Conservation (phyloP, 2,797 vertebrate genomes). For the Geotrypetes seraphini region DNA sequence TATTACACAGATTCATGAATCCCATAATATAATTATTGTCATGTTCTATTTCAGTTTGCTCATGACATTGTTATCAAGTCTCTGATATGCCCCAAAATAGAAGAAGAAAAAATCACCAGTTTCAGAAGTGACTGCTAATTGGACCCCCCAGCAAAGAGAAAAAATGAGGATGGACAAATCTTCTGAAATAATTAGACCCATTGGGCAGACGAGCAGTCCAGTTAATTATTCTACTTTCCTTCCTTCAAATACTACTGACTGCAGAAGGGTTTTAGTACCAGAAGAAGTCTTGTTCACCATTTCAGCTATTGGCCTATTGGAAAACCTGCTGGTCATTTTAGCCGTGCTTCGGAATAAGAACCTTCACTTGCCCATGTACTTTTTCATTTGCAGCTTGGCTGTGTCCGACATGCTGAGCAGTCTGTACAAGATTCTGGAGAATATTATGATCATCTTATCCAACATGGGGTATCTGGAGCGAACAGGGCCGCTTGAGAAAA, state of each 20-base stretch:
- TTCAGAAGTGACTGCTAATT: too few relatives aligned
- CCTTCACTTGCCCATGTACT: constrained; percentile 88
- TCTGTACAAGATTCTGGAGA: constrained; percentile 81
- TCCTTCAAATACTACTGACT: constrained; percentile 57
- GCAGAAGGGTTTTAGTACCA: constrained; percentile 66
- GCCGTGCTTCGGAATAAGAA: constrained; percentile 79
- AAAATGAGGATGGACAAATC: constrained; percentile 28
- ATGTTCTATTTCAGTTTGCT: too few relatives aligned
- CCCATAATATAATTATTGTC: too few relatives aligned
- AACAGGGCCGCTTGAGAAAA: constrained; percentile 53
- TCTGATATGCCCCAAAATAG: too few relatives aligned
- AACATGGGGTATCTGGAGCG: constrained; percentile 64
- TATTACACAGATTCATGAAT: too few relatives aligned
- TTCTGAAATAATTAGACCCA: constrained; percentile 8
- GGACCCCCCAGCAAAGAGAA: too few relatives aligned
- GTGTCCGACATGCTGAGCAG: constrained; percentile 85
- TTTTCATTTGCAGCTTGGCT: constrained; percentile 90
- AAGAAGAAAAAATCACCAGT: too few relatives aligned
- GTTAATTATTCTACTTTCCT: constrained; percentile 24
- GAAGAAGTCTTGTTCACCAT: constrained; percentile 73
- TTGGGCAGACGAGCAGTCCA: constrained; percentile 19
- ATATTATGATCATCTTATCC: constrained; percentile 68
- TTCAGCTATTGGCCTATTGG: constrained; percentile 66
- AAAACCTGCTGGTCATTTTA: constrained; percentile 81
- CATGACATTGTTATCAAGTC: too few relatives aligned